Evolutionary conservation across 2,113 vertebrate species (phyloP), one percentile per base, ranked within the genome.

Genomic region (Muntiacus reevesi): DNA sequence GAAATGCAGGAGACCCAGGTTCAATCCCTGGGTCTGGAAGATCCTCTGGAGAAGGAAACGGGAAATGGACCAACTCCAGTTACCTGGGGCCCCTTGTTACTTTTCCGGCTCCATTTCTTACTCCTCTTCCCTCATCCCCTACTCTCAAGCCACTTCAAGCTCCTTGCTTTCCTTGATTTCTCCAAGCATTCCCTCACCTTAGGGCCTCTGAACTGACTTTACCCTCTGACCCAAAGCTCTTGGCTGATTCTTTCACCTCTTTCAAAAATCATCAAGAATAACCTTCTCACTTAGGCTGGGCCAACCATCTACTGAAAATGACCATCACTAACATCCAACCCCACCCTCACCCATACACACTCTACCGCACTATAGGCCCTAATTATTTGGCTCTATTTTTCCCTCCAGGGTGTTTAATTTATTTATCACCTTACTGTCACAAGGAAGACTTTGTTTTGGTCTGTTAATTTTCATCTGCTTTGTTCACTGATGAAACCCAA

Each of bases 401-500:
- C 4, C 43, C 28, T 52, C n/a, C 4, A 67, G 12, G 40, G 15
- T 25, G 43, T 67, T 87, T 92, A 19, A n/a, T 43, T 47, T 76
- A 82, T 78, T 94, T 50, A 85, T 71, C 45, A 90, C n/a, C 82
- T 95, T 67, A n/a, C 55, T 59, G 2, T 54, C 47, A 78, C 40
- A 67, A 64, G 27, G 10, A 25, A 92, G 33, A 59, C 17, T 79
- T 89, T 30, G 5, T 14, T 79, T 95, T 93, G 23, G 5, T 43
- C 76, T 79, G 9, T 62, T 76, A 55, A 9, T 9, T 82, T 91
- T 95, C 55, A 13, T 57, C 36, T 84, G 3, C 60, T 95, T 95
- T 74, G n/a, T 83, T 96, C 21, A 82, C 27, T 50, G 13, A 59
- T 86, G 76, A 89, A 86, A 64, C 40, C 33, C 27, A 84, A 95